phyloP scores from a whole-genome alignment of 1,140 invertebrate species.

The Calephelis nemesis region DNA sequence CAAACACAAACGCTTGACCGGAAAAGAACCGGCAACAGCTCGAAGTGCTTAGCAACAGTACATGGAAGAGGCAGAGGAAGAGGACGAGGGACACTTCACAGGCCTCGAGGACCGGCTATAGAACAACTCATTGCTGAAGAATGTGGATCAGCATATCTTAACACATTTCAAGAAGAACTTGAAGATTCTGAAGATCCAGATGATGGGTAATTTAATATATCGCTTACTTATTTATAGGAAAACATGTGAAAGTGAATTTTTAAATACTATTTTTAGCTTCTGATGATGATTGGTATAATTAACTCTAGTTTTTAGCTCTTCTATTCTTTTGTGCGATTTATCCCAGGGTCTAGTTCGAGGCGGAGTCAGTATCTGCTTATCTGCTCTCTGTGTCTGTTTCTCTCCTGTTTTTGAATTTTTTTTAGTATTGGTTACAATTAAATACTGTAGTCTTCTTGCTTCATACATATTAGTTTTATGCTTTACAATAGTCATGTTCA shows the following conservation, averaged over 20 bases:
- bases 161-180: constrained; percentile 61
- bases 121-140: constrained; percentile 72
- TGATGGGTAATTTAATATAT: constrained; percentile 52
- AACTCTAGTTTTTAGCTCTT: no score
- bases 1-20: constrained; percentile 70
- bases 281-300: no score
- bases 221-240: background rate
- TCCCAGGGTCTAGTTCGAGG: no score
- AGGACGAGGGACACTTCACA: constrained; percentile 47
- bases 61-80: constrained; percentile 52
- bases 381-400: no score
- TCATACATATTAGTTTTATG: no score
- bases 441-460: no score
- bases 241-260: no score
- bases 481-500: no score
- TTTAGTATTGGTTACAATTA: no score
- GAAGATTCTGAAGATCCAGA: constrained; percentile 71
- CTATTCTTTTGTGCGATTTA: no score
- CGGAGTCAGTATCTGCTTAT: no score
- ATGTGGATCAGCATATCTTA: constrained; percentile 57
- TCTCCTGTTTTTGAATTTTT: no score
- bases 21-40: constrained; percentile 47
- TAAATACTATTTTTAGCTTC: constrained; percentile 1
- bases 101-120: constrained; percentile 58
- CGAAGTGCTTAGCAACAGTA: constrained; percentile 63